Evolutionary conservation across 2,888 invertebrate species (phyloP).

Genomic region (Phyllotreta cruciferae): DNA sequence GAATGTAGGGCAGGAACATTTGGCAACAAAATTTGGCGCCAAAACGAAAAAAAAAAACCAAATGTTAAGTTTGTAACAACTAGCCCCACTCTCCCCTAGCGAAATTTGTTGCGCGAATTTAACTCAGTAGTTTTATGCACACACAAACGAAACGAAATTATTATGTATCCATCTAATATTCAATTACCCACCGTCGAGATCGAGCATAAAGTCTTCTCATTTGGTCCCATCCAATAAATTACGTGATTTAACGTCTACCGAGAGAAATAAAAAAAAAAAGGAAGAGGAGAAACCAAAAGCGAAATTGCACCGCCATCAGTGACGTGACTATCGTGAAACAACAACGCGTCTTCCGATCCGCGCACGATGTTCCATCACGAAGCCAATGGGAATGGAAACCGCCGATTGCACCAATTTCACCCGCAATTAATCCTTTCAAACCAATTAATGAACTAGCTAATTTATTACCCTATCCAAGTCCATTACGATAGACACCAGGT

Average conservation of each 20-base stretch:
- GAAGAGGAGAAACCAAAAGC: slow-evolving; percentile 29
- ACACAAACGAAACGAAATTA: neutral
- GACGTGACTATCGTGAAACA: slow-evolving; percentile 41
- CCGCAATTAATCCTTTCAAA: no score
- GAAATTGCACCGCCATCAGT: slow-evolving; percentile 36
- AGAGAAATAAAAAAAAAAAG: slow-evolving; percentile 25
- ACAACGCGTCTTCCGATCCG: slow-evolving; percentile 22
- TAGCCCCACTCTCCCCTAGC: no score
- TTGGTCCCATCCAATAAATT: slow-evolving; percentile 38
- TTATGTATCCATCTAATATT: slow-evolving; percentile 5
- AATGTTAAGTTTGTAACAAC: no score
- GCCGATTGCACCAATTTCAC: neutral
- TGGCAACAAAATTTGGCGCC: no score
- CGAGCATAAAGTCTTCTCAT: slow-evolving; percentile 17
- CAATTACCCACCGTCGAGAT: slow-evolving; percentile 13
- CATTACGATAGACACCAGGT: no score
- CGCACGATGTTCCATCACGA: slow-evolving; percentile 31
- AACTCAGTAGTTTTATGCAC: no score
- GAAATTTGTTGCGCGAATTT: no score
- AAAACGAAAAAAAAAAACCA: no score
- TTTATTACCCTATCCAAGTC: no score
- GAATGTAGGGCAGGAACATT: no score
- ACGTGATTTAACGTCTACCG: slow-evolving; percentile 32
- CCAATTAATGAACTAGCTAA: no score
- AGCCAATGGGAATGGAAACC: slow-evolving; percentile 11